These are phyloP conservation scores for Pseudomyrmex cubaensis DNA, from an alignment of 1,140 invertebrate genomes.

Conservation along the genomic window DNA sequence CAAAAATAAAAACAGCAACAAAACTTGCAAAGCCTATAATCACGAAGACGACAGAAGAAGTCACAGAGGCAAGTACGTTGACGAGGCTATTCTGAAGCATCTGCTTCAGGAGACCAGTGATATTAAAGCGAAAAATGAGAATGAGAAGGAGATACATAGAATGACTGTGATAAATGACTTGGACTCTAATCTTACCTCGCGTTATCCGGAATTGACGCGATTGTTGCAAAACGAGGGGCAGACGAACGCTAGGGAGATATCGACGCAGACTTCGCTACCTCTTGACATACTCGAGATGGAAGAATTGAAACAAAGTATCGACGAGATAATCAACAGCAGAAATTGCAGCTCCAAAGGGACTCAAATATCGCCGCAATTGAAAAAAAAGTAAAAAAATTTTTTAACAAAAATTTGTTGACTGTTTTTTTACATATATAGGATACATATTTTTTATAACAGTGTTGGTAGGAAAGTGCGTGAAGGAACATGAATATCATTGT, in stretches of 20 bases:
- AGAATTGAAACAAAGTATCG: conserved; percentile 82
- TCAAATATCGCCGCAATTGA: conserved; percentile 81
- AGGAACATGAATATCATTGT: not conserved
- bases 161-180: conserved; percentile 77
- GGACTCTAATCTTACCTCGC: conserved; percentile 77
- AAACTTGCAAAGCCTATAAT: conserved; percentile 75
- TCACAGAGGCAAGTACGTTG: conserved; percentile 79
- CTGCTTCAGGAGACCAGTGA: conserved; percentile 81
- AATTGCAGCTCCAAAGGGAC: conserved; percentile 80
- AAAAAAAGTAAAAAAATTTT: conserved; percentile 75
- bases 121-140: conserved; percentile 83
- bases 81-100: conserved; percentile 83
- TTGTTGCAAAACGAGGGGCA: conserved; percentile 86
- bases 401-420: conserved; percentile 54
- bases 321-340: conserved; percentile 82
- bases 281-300: conserved; percentile 84
- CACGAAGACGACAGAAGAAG: conserved; percentile 71
- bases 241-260: conserved; percentile 87
- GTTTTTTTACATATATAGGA: not conserved
- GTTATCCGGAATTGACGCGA: conserved; percentile 82
- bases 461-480: not conserved
- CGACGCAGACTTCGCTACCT: conserved; percentile 85
- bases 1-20: conserved; percentile 80
- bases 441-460: not conserved
- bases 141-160: conserved; percentile 79